Evolutionary conservation across 2,888 invertebrate genomes (phyloP).

Genomic region (Agonopterix arenella): DNA sequence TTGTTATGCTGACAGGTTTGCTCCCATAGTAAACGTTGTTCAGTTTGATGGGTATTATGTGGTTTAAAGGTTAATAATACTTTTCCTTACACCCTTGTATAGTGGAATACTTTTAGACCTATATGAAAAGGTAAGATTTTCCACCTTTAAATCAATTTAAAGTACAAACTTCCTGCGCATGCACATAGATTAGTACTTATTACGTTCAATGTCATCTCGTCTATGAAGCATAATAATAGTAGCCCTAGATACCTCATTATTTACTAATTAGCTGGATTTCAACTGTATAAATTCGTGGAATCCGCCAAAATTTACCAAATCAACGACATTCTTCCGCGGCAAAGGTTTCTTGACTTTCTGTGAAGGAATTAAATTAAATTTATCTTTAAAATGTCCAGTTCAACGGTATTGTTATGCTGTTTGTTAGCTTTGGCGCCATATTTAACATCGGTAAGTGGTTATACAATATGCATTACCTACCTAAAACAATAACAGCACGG

Average conservation of each 20-base stretch:
- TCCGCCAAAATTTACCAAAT: constrained; percentile 6
- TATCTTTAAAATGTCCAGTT: constrained; percentile 28
- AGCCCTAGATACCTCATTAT: constrained; percentile 5
- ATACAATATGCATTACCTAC: neutral
- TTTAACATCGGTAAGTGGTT: constrained; percentile 30
- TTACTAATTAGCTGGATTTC: constrained; percentile 5
- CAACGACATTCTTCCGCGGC: neutral
- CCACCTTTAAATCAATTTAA: no score
- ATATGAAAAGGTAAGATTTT: no score
- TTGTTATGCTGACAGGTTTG: no score
- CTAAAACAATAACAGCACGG: no score
- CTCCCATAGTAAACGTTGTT: no score
- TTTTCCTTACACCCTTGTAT: no score
- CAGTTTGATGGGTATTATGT: no score
- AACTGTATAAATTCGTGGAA: constrained; percentile 12
- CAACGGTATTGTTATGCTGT: constrained; percentile 23
- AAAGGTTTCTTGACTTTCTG: no score
- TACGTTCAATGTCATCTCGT: constrained; percentile 15
- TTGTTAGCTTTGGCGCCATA: constrained; percentile 29
- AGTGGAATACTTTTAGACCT: no score
- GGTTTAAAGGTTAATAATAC: no score
- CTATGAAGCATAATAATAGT: neutral
- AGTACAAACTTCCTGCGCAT: no score
- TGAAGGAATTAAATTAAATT: no score
- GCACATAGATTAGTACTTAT: constrained; percentile 1